Evolutionary conservation across 2,888 invertebrate species (phyloP), one percentile per base, ranked within the genome.

Genomic region (Luperina testacea): DNA sequence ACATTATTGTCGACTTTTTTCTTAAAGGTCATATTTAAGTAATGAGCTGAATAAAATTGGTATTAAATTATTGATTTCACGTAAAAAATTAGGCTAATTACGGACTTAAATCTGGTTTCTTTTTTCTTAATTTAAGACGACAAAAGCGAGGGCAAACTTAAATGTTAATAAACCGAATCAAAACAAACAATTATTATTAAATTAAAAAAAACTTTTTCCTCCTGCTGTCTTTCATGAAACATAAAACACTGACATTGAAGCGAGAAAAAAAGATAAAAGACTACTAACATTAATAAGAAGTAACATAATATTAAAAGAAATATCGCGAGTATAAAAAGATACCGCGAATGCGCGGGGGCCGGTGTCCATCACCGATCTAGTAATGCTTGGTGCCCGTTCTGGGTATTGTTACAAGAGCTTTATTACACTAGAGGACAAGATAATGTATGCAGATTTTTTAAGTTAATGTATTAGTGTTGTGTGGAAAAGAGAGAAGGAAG

Each of bases 1-100:
- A 78, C 61, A 79, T 86, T 87, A 88, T 84, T 82, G 87, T 85
- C 83, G 87, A 89, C n/a, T 85, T 87, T 90, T 88, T 87, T 78
- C 65, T 77, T 77, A 90, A 90, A 90, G 90, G 90, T 91, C 87
- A 89, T 86, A 86, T 84, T 87, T 84, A 87, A 85, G 84, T 87
- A 91, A 89, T 85, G 84, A 88, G 88, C 83, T 82, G 82, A 65
- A 82, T 85, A 63, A 77, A 82, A 72, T 75, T 78, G 65, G 51
- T 63, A 75, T 45, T 59, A 77, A 87, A 64, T 84, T 78, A 86
- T 86, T 77, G 77, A 76, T 77, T 84, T 78, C 27, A 48, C 8
- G 65, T 72, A 27, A 76, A 83, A 78, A 79, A 57, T 51, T 83
- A 72, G 70, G 84, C 78, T 71, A 75, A 86, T 71, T 82, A 78